Base-by-base conservation (phyloP, 2,797 vertebrate species). In the Labroides dimidiatus region DNA sequence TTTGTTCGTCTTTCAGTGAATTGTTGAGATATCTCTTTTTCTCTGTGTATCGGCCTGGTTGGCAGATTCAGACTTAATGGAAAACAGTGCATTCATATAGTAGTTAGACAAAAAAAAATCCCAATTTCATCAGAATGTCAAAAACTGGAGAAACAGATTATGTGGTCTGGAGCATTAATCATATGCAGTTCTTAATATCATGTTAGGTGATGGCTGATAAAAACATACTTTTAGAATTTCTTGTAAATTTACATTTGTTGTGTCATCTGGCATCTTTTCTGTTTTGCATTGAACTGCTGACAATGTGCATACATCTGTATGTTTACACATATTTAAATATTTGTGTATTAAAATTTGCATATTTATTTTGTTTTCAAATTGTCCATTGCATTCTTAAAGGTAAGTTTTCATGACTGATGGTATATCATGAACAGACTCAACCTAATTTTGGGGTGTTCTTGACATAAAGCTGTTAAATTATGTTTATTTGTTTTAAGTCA, bases 361-460 rank as follows among this genome's bases (percentile, higher is more conserved):
- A 92, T 91, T 85, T 92, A 90, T 88, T 90, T 80, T 89, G 89
- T 87, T 81, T 89, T 86, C 84, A 87, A 84, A 76, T 82, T 88
- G 94, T 95, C 93, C 91, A 93, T 95, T 96, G 94, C 95, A 95
- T 95, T 93, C 94, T 96, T 97, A 95, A 93, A 94, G 92, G 94
- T 95, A 96, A 96, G 94, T 96, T 95, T 96, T 95, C 95, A 95
- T 95, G 93, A 96, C 92, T 94, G 92, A 93, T 96, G 93, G 95
- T 95, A 93, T 95, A 95, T 95, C 94, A 95, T 95, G 93, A 95
- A 94, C 95, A 94, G 94, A 96, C 96, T 96, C 96, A 96, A 96
- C 89, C 91, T 94, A 90, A 93, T 93, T 93, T 91, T 94, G 24
- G 87, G 73, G 93, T 93, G 50, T 63, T 70, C 72, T 76, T 17